Percentiles rank a stretch among this genome's conserved stretches.
These are phyloP conservation scores for Gymnodraco acuticeps DNA, from an alignment of 2,797 vertebrate genomes.

Conservation along the genomic window DNA sequence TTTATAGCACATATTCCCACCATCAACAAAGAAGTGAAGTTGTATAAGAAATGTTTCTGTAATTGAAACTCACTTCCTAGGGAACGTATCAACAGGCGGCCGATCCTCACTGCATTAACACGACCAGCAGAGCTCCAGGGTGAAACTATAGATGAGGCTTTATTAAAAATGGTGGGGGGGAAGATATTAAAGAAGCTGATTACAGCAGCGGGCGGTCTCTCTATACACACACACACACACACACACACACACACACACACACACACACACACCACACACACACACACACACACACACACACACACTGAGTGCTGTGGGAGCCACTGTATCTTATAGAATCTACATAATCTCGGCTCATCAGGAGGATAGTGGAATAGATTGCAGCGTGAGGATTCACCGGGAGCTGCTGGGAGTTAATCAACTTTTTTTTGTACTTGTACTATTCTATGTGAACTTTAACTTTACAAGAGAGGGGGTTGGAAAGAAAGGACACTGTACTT, in stretches of 20 bases:
- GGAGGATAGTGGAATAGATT: constrained; percentile 20
- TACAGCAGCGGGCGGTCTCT: constrained; percentile 49
- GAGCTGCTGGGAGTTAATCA: constrained; percentile 28
- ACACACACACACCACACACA: too few species aligned
- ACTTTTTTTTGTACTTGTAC: constrained; percentile 2
- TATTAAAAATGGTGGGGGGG: constrained; percentile 53
- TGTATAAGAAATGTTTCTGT: constrained; percentile 21
- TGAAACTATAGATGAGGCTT: constrained; percentile 43
- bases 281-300: not conserved
- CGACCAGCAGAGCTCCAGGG: constrained; percentile 42
- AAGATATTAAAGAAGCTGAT: constrained; percentile 58
- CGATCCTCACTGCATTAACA: constrained; percentile 39
- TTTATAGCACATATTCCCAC: not conserved
- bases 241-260: not conserved
- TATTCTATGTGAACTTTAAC: not conserved
- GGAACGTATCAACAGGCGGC: constrained; percentile 42
- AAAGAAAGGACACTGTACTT: not conserved
- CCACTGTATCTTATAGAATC: constrained; percentile 48
- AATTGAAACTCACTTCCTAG: constrained; percentile 37
- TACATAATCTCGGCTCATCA: constrained; percentile 37
- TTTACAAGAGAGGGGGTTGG: not conserved
- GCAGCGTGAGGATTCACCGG: constrained; percentile 22
- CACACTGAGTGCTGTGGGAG: constrained; percentile 31
- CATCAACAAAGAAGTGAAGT: too few species aligned
- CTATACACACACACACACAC: constrained; percentile 7